phyloP scores from a whole-genome alignment of 2,888 invertebrate species.

The Sphaeridia pumilis region DNA sequence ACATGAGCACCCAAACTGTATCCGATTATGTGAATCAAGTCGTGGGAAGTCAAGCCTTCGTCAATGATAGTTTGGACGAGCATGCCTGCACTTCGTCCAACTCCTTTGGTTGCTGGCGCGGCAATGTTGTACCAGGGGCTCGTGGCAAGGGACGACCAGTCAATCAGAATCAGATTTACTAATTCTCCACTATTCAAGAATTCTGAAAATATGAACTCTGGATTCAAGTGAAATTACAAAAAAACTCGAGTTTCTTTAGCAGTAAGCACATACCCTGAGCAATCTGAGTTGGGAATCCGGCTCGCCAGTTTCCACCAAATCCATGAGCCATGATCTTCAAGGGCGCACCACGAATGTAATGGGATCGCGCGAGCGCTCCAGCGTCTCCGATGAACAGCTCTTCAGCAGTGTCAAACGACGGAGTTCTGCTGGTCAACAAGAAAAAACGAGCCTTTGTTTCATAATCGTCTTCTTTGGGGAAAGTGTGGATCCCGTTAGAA shows the following conservation, averaged over 20 bases:
- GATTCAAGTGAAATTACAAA: too few relatives aligned
- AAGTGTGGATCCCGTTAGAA: conserved; percentile 3
- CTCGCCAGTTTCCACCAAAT: conserved; percentile 18
- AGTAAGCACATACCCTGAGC: not conserved
- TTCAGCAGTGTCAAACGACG: not conserved
- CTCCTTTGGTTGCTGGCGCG: conserved; percentile 49
- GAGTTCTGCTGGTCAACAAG: conserved; percentile 23
- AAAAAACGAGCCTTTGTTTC: conserved; percentile 18
- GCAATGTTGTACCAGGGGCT: conserved; percentile 53
- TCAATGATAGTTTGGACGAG: conserved; percentile 51
- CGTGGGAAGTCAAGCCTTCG: conserved; percentile 45
- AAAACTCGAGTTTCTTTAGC: not conserved
- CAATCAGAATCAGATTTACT: conserved; percentile 48
- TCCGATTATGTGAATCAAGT: conserved; percentile 49
- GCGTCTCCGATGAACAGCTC: conserved; percentile 8
- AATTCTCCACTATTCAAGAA: conserved; percentile 46
- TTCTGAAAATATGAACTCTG: too few relatives aligned
- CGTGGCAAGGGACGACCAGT: conserved; percentile 48
- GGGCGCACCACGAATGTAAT: conserved; percentile 20
- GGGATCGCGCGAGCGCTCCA: conserved; percentile 9
- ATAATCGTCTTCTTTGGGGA: not conserved
- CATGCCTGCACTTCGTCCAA: conserved; percentile 48
- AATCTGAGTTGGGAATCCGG: not conserved
- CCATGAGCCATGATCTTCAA: conserved; percentile 30
- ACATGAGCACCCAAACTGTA: conserved; percentile 54